A percentile compares a stretch with the other conserved stretches of the same genome.
These are phyloP conservation scores for Nasonia longicornis DNA, from an alignment of 1,140 invertebrate genomes.

Conservation along the genomic window DNA sequence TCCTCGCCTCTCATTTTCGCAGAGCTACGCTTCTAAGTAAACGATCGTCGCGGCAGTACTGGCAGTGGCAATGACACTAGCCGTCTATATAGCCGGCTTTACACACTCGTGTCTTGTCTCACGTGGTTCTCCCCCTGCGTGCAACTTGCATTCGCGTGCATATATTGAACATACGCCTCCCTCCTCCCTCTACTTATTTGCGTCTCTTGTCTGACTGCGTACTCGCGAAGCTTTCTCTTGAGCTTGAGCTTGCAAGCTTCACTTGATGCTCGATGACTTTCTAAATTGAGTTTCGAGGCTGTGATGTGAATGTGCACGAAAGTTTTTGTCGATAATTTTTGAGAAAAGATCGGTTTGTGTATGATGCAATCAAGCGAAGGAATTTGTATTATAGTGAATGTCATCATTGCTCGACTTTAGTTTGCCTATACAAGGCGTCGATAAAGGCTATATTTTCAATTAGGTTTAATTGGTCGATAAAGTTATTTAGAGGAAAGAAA, in stretches of 20 bases:
- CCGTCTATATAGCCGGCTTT: neutral
- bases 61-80: slow-evolving; percentile 28
- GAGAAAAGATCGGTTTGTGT: too few relatives aligned
- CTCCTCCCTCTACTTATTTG: neutral
- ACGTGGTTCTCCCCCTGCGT: neutral
- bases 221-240: neutral
- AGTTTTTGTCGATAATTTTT: too few relatives aligned
- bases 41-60: neutral
- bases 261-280: too few relatives aligned
- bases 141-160: neutral
- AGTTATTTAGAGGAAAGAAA: too few relatives aligned
- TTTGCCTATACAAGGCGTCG: too few relatives aligned
- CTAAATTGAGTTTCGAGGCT: too few relatives aligned
- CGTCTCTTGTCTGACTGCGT: neutral
- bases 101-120: neutral
- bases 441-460: too few relatives aligned
- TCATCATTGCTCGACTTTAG: too few relatives aligned
- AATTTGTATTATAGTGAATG: too few relatives aligned
- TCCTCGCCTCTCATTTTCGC: neutral
- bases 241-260: neutral
- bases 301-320: too few relatives aligned
- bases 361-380: too few relatives aligned
- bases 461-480: too few relatives aligned
- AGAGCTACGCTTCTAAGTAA: neutral
- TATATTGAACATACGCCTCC: neutral